Evolutionary conservation across 2,113 vertebrate genomes (phyloP).

Genomic region (Callithrix jacchus): DNA sequence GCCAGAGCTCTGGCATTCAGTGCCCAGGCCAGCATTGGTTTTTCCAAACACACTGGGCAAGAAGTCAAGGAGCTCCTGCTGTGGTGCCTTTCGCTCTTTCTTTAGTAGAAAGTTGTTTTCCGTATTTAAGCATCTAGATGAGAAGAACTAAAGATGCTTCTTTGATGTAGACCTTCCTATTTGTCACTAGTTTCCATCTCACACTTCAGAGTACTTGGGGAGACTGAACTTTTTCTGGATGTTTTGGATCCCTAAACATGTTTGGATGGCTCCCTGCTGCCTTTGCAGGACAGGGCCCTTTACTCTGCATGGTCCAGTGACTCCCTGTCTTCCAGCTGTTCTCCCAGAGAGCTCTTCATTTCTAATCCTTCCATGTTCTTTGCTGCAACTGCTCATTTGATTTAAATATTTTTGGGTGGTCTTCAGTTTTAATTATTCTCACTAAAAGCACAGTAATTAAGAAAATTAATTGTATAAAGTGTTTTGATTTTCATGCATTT

Average conservation of each 20-base stretch:
- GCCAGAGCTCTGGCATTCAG: accelerated
- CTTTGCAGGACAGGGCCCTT: neutral
- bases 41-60: neutral
- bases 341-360: neutral
- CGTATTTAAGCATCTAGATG: neutral
- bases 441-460: neutral
- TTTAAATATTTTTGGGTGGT: neutral
- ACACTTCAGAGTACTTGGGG: neutral
- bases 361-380: neutral
- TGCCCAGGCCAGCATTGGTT: neutral
- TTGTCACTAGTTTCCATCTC: neutral
- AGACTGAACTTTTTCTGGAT: too few relatives aligned
- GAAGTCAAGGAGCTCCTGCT: neutral
- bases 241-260: neutral
- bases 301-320: accelerated
- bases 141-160: neutral
- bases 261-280: neutral
- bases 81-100: neutral
- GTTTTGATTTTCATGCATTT: neutral
- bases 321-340: too few relatives aligned
- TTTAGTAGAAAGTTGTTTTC: neutral
- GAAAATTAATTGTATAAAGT: neutral
- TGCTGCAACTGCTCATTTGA: neutral
- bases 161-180: neutral
- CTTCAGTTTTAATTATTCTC: neutral